Conservation (phyloP, 1,140 invertebrate genomes). For the Zaprionus davidi region DNA sequence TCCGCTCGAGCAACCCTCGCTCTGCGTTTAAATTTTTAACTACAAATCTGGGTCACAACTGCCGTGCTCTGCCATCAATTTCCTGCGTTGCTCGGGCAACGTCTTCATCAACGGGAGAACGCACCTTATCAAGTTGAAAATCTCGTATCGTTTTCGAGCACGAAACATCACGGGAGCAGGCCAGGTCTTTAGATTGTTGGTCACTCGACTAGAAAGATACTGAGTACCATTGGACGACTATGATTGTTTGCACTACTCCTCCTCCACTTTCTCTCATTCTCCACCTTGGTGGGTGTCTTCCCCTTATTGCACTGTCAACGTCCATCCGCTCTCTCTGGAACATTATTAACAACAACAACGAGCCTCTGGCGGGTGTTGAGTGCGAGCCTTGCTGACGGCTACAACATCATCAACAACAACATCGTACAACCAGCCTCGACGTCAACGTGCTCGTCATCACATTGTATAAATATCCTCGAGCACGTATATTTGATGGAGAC, state of each 20-base stretch:
- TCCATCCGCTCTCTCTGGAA: slow-evolving; percentile 36
- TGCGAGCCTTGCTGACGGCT: neutral
- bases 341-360: slow-evolving; percentile 74
- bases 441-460: slow-evolving; percentile 71
- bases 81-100: slow-evolving; percentile 32
- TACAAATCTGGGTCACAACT: slow-evolving; percentile 56
- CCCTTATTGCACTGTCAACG: slow-evolving; percentile 30
- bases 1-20: neutral
- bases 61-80: slow-evolving; percentile 51
- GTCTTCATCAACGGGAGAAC: slow-evolving; percentile 31
- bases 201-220: slow-evolving; percentile 70
- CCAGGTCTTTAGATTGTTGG: slow-evolving; percentile 28
- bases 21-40: slow-evolving; percentile 11
- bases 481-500: slow-evolving; percentile 77
- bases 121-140: slow-evolving; percentile 49
- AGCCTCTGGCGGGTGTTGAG: slow-evolving; percentile 21
- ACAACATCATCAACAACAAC: slow-evolving; percentile 6
- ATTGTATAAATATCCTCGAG: slow-evolving; percentile 83
- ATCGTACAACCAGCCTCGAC: slow-evolving; percentile 8
- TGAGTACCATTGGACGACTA: slow-evolving; percentile 62
- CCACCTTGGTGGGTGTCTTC: neutral
- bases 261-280: neutral
- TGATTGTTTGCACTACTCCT: slow-evolving; percentile 56
- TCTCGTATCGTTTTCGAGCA: slow-evolving; percentile 68
- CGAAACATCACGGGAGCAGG: slow-evolving; percentile 48